A percentile compares a stretch with the other conserved stretches of the same genome.
These are phyloP conservation scores for Actinostola sp. DNA, from an alignment of 92 coral and sea anemone genomes.

Conservation along the genomic window DNA sequence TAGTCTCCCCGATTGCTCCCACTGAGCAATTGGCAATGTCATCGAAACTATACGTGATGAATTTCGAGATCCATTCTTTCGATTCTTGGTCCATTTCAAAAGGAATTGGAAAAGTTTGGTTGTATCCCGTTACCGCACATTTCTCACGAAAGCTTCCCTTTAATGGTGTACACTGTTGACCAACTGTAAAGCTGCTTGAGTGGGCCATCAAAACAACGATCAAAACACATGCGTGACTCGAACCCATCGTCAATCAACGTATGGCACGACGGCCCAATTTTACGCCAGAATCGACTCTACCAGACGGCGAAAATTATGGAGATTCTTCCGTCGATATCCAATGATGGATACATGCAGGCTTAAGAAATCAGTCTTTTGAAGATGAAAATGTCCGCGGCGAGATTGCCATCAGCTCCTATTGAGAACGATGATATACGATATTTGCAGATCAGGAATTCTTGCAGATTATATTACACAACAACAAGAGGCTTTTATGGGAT, in stretches of 20 bases:
- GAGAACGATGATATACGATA: too few relatives aligned
- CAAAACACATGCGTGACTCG: not conserved
- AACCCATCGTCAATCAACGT: not conserved
- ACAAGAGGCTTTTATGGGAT: too few relatives aligned
- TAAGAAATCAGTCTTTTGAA: too few relatives aligned
- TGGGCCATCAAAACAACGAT: not conserved
- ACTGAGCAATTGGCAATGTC: slow-evolving; percentile 20
- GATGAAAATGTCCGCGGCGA: too few relatives aligned
- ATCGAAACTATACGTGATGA: not conserved
- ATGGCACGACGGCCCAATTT: too few relatives aligned
- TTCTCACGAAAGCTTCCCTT: slow-evolving; percentile 1
- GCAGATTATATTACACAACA: too few relatives aligned
- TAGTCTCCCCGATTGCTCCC: slow-evolving; percentile 25
- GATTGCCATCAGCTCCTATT: too few relatives aligned
- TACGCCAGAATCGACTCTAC: not conserved
- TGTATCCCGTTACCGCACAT: slow-evolving; percentile 26
- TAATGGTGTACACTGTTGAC: slow-evolving; percentile 11
- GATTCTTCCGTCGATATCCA: too few relatives aligned
- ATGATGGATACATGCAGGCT: too few relatives aligned
- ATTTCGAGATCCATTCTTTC: not conserved
- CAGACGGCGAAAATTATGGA: too few relatives aligned
- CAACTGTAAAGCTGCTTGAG: not conserved
- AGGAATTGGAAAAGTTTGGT: slow-evolving; percentile 10
- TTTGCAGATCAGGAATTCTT: too few relatives aligned
- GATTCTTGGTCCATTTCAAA: not conserved